Conservation (phyloP, 2,888 invertebrate species). For the Blastobasis lacticolella region DNA sequence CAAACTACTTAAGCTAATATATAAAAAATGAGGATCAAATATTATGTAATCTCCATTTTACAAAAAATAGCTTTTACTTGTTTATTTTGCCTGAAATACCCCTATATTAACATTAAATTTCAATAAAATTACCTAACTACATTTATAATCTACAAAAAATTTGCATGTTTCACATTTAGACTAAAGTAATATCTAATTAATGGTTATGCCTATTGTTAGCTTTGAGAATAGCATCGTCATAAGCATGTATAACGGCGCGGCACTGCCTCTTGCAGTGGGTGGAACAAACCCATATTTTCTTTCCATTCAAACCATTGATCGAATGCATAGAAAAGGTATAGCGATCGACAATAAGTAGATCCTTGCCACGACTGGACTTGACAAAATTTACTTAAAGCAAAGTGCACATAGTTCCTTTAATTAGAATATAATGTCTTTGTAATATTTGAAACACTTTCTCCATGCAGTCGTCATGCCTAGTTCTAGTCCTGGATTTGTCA, state of each 20-base stretch:
- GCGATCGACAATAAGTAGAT: conserved; percentile 8
- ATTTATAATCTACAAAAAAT: no score
- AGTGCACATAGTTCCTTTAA: background rate
- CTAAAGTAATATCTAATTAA: background rate
- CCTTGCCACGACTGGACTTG: conserved; percentile 19
- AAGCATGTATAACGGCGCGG: conserved; percentile 27
- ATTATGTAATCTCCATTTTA: no score
- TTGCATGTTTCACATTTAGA: background rate
- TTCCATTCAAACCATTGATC: conserved; percentile 8
- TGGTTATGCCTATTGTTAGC: conserved; percentile 20
- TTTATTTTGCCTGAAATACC: conserved; percentile 5
- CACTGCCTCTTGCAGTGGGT: conserved; percentile 30
- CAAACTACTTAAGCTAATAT: no score
- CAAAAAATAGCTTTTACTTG: no score
- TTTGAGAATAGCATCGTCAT: conserved; percentile 21
- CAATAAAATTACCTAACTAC: background rate
- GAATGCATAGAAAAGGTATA: conserved; percentile 16
- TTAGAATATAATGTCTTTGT: background rate
- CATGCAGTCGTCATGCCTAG: background rate
- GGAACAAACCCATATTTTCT: conserved; percentile 33
- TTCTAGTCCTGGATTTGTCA: no score
- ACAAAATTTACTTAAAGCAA: conserved; percentile 19
- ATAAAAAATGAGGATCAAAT: no score
- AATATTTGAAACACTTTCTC: background rate
- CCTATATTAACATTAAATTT: conserved; percentile 17